phyloP scores from a whole-genome alignment of 2,113 vertebrate genomes.

The Neolamprologus caudopunctatus region DNA sequence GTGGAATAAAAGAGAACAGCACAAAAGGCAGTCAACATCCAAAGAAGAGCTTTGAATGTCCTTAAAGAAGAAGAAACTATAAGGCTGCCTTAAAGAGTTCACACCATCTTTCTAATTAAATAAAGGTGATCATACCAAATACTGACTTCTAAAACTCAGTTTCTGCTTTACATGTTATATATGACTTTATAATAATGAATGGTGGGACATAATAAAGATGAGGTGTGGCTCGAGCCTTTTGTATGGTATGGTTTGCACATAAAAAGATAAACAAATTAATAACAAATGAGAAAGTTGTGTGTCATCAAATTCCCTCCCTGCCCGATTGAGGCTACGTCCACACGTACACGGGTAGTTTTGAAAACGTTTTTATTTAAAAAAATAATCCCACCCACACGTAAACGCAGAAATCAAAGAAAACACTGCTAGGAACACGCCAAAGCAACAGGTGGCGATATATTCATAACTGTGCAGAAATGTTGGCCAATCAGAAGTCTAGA shows the following conservation, averaged over 20 bases:
- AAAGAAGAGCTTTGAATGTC: background rate
- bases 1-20: background rate
- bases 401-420: fast-evolving
- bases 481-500: too few relatives aligned
- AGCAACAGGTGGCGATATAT: too few relatives aligned
- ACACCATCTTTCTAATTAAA: background rate
- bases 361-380: too few relatives aligned
- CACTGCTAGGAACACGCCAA: fast-evolving
- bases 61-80: background rate
- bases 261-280: background rate
- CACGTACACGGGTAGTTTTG: fast-evolving
- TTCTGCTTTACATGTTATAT: background rate
- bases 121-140: background rate
- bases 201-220: background rate
- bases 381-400: too few relatives aligned
- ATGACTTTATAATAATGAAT: background rate
- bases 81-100: background rate
- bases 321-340: too few relatives aligned
- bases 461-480: too few relatives aligned
- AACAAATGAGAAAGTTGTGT: background rate
- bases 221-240: background rate
- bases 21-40: background rate
- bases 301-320: background rate
- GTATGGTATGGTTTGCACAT: background rate
- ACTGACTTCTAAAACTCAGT: background rate